Conservation (phyloP, 2,797 vertebrate species). For the Gymnocypris eckloni region DNA sequence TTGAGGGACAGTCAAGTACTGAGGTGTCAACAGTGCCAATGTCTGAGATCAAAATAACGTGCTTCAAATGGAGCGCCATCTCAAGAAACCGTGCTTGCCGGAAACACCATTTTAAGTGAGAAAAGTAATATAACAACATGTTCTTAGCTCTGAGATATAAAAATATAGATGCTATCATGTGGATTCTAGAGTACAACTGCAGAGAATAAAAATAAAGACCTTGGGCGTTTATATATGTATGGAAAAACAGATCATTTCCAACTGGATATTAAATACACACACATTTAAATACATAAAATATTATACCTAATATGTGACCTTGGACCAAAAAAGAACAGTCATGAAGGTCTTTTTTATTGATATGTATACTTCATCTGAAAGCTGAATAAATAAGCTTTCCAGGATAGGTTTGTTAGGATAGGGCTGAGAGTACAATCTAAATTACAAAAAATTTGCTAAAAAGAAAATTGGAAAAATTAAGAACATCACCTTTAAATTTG, state of each 20-base stretch:
- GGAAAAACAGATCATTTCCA: neutral
- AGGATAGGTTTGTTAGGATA: no score
- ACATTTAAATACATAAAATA: no score
- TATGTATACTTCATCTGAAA: no score
- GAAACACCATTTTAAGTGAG: neutral
- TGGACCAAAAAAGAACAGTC: no score
- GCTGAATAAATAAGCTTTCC: no score
- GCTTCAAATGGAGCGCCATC: constrained; percentile 36
- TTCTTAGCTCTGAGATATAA: neutral
- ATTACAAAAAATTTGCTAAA: no score
- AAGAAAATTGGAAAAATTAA: no score
- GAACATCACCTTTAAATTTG: no score
- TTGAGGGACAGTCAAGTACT: constrained; percentile 54
- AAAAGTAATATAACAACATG: neutral
- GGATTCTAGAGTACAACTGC: neutral
- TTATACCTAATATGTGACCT: no score
- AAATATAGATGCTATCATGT: neutral
- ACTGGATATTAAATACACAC: neutral
- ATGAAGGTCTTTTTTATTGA: no score
- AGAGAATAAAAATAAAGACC: neutral
- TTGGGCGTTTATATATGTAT: neutral
- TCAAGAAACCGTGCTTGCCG: neutral
- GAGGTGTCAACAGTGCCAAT: constrained; percentile 54
- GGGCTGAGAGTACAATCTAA: no score
- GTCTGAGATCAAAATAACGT: constrained; percentile 57